A percentile compares a stretch with the other conserved stretches of the same genome.
Conservation (phyloP, 1,140 invertebrate genomes). For the Spodoptera litura region DNA sequence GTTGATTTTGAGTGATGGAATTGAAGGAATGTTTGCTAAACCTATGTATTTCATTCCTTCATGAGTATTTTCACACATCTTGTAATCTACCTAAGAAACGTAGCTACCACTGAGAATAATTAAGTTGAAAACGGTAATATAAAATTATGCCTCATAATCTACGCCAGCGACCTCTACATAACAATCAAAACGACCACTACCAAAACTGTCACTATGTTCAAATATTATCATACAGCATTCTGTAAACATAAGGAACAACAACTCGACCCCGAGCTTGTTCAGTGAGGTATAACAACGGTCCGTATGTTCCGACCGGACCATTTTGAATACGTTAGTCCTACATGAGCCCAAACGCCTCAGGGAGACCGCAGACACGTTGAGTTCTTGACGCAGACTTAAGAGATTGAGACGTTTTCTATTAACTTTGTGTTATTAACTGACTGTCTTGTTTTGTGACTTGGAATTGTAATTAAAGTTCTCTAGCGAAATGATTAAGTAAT, state of each 20-base stretch:
- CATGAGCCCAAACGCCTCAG: conserved; percentile 53
- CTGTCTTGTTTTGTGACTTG: not conserved
- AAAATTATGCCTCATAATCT: too few species aligned
- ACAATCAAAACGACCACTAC: too few species aligned
- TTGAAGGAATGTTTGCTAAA: too few species aligned
- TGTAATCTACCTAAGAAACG: too few species aligned
- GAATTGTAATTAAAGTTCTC: not conserved
- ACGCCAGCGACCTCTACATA: too few species aligned
- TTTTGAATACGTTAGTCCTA: conserved; percentile 54
- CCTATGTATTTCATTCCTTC: too few species aligned
- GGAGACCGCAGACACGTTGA: conserved; percentile 43
- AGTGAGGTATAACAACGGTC: conserved; percentile 19
- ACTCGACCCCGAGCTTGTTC: not conserved
- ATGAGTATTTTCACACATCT: too few species aligned
- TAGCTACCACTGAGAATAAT: too few species aligned
- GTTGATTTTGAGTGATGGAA: too few species aligned
- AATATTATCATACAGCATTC: not conserved
- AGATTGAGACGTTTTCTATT: conserved; percentile 41
- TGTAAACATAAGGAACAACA: not conserved
- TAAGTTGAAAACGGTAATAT: too few species aligned
- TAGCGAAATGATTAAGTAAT: too few species aligned
- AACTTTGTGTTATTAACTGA: conserved; percentile 24
- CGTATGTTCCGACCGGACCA: conserved; percentile 28
- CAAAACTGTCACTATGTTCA: not conserved
- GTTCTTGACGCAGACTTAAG: conserved; percentile 38